Base-by-base conservation (phyloP, 2,888 invertebrate species). In the Dynastes tityus region DNA sequence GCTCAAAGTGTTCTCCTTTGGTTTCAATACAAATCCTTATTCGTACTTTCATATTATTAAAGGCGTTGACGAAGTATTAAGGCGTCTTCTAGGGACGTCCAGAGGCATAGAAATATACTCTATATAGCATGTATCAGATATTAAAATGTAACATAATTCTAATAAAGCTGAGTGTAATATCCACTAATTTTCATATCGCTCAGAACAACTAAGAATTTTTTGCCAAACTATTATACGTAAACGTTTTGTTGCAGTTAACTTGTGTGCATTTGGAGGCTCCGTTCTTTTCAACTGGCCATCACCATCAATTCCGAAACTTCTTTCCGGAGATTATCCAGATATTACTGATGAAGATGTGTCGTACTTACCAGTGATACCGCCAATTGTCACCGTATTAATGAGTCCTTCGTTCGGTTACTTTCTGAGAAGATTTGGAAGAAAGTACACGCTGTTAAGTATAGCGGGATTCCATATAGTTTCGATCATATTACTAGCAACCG, bases 391-490 rank as follows among this genome's bases (percentile, higher is more conserved):
- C 8, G 40, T 83, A 73, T 40, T 81, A 8, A 68, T 80, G 0
- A 77, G 81, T 45, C 82, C 82, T 1, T 63, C 80, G 4, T 77
- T 76, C 51, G 78, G 76, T 9, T 45, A 64, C 2, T 49, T 83
- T 8, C 61, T 81, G 8, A 81, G 83, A 63, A 76, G 9, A 16
- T 80, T 85, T 37, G 85, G 85, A 51, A 77, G 84, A 68, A 85
- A 83, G 80, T 71, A 80, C 22, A 80, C 81, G 0, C 58, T 85
- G 37, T 65, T 85, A 3, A 76, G 85, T 4, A 82, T 84, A 6
- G 82, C 84, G 0, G 51, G 86, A 8, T 85, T 86, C 0, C 84
- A 87, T 22, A 27, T 85, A 0, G 58, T 84, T 0, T 80, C 84
- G 0, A 85, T 83, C 82, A 80, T 83, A 9, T 64, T 86, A 8